Percentiles rank a stretch among this genome's conserved stretches.
These are phyloP conservation scores for Pachypanchax playfairii DNA, from an alignment of 2,113 vertebrate genomes.

Conservation along the genomic window DNA sequence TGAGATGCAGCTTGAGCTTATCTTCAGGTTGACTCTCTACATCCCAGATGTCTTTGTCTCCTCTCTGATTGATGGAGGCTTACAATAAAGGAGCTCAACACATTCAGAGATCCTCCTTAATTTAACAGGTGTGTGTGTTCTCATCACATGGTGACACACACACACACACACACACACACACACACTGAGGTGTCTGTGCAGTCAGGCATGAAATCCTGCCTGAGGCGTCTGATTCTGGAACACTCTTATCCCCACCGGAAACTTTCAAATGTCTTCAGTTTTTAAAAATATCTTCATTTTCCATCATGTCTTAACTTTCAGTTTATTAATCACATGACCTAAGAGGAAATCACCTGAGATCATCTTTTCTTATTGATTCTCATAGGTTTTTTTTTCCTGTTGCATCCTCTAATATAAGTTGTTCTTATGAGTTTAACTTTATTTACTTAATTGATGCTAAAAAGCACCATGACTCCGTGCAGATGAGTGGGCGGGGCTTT, in stretches of 20 bases:
- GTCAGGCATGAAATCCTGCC: neutral
- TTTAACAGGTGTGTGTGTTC: slow-evolving; percentile 53
- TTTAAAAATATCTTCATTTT: too few relatives aligned
- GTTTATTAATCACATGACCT: too few relatives aligned
- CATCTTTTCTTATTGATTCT: too few relatives aligned
- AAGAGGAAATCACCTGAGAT: too few relatives aligned
- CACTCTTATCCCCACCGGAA: neutral
- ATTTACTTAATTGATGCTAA: too few relatives aligned
- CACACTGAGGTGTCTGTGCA: too few relatives aligned
- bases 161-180: neutral
- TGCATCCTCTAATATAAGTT: too few relatives aligned
- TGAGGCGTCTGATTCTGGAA: slow-evolving; percentile 8
- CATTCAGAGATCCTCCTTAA: slow-evolving; percentile 9
- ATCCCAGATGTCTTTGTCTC: slow-evolving; percentile 13
- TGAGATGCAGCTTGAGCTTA: neutral
- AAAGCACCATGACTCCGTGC: too few relatives aligned
- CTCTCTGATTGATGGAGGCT: neutral
- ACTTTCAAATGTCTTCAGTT: neutral
- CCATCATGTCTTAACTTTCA: too few relatives aligned
- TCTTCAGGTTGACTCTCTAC: slow-evolving; percentile 27
- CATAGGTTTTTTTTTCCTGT: too few relatives aligned
- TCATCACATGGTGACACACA: slow-evolving; percentile 4
- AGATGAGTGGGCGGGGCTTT: too few relatives aligned
- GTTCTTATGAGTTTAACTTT: too few relatives aligned
- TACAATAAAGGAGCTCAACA: neutral